Percentiles rank a stretch among this genome's conserved stretches.
Conservation (phyloP, 2,113 vertebrate genomes). For the Synodontis membranacea region DNA sequence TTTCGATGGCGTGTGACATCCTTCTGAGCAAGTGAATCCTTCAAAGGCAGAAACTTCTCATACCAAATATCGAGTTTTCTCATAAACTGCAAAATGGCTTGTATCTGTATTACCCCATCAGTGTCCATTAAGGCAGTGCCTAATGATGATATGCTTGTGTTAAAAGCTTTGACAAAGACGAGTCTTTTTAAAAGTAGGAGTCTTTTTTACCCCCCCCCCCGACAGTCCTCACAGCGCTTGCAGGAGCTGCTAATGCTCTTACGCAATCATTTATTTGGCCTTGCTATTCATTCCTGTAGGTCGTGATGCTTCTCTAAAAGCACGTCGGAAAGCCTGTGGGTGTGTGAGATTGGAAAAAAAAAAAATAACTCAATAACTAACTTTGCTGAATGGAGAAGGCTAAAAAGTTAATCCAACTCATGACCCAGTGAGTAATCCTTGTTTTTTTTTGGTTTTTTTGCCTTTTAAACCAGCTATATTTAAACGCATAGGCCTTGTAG, state of each 20-base stretch:
- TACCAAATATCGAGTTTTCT: constrained; percentile 5
- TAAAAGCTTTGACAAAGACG: constrained; percentile 20
- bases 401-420: constrained; percentile 3
- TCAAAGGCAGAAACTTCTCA: not conserved
- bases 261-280: constrained; percentile 2
- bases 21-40: constrained; percentile 11
- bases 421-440: not conserved
- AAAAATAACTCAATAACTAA: constrained; percentile 15
- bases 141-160: not conserved
- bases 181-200: constrained; percentile 1
- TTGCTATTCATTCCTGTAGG: constrained; percentile 13
- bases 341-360: constrained; percentile 28
- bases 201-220: too few species aligned
- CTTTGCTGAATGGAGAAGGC: constrained; percentile 14
- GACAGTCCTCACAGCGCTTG: not conserved
- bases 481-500: constrained; percentile 6
- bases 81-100: constrained; percentile 2
- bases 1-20: constrained; percentile 15
- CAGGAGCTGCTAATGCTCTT: constrained; percentile 23
- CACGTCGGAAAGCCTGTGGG: constrained; percentile 16
- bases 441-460: not conserved
- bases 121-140: constrained; percentile 14
- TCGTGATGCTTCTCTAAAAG: constrained; percentile 6
- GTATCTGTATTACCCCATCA: not conserved
- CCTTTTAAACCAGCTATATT: constrained; percentile 23